phyloP scores from a whole-genome alignment of 2,113 vertebrate genomes.

The Crotalus helleri region DNA sequence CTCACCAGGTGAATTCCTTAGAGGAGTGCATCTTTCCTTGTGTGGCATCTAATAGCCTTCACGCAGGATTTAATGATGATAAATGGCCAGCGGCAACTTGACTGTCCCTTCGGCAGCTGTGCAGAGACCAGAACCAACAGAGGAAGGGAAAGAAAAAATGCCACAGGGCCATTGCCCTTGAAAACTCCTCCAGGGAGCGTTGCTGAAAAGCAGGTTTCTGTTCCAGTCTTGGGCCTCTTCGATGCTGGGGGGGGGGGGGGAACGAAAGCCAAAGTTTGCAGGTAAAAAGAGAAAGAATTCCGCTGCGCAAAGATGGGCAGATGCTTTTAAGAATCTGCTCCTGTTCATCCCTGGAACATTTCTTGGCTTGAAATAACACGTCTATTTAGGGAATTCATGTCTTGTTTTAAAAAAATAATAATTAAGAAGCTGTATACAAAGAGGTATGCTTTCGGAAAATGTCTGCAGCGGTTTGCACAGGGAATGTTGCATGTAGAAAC shows the following conservation, averaged over 20 bases:
- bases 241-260: no score
- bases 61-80: conserved; percentile 19
- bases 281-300: background rate
- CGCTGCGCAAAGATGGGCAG: background rate
- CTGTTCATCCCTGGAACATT: background rate
- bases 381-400: background rate
- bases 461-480: background rate
- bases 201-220: background rate
- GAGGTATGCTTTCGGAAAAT: background rate
- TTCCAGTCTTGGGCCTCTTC: background rate
- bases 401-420: background rate
- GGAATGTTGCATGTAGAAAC: background rate
- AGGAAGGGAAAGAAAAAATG: background rate
- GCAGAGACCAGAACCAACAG: background rate
- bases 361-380: background rate
- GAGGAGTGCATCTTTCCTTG: background rate
- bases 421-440: background rate
- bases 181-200: background rate
- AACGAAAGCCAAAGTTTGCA: background rate
- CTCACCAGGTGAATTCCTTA: background rate
- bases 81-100: background rate
- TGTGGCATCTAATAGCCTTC: background rate
- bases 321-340: background rate
- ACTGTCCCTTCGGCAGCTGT: background rate
- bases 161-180: background rate